These are phyloP conservation scores for Drosophila anomelani DNA, from an alignment of 2,888 invertebrate species.

Conservation along the genomic window DNA sequence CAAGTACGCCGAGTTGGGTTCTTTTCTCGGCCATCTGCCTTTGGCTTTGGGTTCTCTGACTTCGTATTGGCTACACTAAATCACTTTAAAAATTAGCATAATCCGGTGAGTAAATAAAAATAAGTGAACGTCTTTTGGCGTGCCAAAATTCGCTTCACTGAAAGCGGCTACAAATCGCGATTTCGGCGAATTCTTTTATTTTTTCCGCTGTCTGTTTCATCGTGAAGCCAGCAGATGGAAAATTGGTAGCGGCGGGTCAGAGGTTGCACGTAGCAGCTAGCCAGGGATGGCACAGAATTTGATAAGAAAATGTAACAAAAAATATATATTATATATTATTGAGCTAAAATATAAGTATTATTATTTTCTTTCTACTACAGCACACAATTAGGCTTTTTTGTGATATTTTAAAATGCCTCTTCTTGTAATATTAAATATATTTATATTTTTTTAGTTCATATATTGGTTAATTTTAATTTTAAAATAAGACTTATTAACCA, in stretches of 20 bases:
- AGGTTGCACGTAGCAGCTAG: conserved; percentile 7
- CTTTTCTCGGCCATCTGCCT: conserved; percentile 5
- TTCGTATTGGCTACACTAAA: conserved; percentile 73
- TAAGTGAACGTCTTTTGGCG: conserved; percentile 63
- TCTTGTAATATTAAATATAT: no score
- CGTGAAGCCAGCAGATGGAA: conserved; percentile 23
- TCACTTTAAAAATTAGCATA: conserved; percentile 81
- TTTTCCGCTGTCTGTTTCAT: background rate
- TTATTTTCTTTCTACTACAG: no score
- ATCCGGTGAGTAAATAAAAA: conserved; percentile 79
- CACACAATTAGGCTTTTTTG: no score
- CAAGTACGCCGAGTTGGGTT: conserved; percentile 27
- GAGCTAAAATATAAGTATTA: no score
- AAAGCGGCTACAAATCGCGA: conserved; percentile 47
- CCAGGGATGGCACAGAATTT: conserved; percentile 18
- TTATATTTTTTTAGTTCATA: no score
- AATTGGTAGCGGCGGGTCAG: conserved; percentile 21
- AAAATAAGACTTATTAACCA: background rate
- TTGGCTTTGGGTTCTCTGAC: conserved; percentile 48
- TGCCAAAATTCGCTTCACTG: conserved; percentile 48
- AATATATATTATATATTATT: no score
- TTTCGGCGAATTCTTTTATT: conserved; percentile 31
- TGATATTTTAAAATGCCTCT: no score
- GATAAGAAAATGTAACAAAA: no score
- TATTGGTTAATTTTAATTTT: background rate